A percentile compares a stretch with the other conserved stretches of the same genome.
Conservation (phyloP, 2,888 invertebrate genomes). For the Thecophora atra region DNA sequence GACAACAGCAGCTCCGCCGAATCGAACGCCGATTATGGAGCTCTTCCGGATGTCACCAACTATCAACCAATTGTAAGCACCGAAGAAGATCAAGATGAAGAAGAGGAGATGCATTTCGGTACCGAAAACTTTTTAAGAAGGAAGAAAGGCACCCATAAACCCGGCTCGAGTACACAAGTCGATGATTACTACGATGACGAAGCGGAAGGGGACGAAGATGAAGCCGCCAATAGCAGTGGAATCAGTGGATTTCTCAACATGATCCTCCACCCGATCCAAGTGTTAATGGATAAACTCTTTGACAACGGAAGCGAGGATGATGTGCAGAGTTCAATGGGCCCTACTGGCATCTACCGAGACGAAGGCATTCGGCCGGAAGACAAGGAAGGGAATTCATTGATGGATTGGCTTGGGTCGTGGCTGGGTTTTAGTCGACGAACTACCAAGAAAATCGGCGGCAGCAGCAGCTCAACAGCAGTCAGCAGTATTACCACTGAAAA, state of each 20-base stretch:
- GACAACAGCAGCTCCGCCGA: slow-evolving; percentile 53
- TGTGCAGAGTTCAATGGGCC: neutral
- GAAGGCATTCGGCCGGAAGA: slow-evolving; percentile 44
- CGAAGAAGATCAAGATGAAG: slow-evolving; percentile 12
- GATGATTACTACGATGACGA: slow-evolving; percentile 49
- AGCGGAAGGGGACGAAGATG: slow-evolving; percentile 45
- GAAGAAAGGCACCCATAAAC: slow-evolving; percentile 53
- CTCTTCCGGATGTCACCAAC: slow-evolving; percentile 39
- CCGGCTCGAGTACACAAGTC: slow-evolving; percentile 46
- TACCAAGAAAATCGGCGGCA: slow-evolving; percentile 54
- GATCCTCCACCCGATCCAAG: slow-evolving; percentile 60
- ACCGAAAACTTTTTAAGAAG: slow-evolving; percentile 44
- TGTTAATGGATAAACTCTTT: slow-evolving; percentile 56
- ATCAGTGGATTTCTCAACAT: slow-evolving; percentile 58
- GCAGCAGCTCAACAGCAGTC: slow-evolving; percentile 45
- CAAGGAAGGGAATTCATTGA: slow-evolving; percentile 45
- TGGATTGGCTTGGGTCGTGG: slow-evolving; percentile 60
- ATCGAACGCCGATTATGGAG: slow-evolving; percentile 53
- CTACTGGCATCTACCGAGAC: slow-evolving; percentile 39
- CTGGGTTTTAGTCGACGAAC: slow-evolving; percentile 54
- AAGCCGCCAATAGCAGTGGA: slow-evolving; percentile 49
- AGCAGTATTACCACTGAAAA: slow-evolving; percentile 46
- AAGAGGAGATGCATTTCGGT: slow-evolving; percentile 29
- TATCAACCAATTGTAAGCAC: neutral
- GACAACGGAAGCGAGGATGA: slow-evolving; percentile 49